Percentiles rank a stretch among this genome's conserved stretches.
phyloP scores from a whole-genome alignment of 2,797 vertebrate genomes.

The Gadopsis bispinosus region DNA sequence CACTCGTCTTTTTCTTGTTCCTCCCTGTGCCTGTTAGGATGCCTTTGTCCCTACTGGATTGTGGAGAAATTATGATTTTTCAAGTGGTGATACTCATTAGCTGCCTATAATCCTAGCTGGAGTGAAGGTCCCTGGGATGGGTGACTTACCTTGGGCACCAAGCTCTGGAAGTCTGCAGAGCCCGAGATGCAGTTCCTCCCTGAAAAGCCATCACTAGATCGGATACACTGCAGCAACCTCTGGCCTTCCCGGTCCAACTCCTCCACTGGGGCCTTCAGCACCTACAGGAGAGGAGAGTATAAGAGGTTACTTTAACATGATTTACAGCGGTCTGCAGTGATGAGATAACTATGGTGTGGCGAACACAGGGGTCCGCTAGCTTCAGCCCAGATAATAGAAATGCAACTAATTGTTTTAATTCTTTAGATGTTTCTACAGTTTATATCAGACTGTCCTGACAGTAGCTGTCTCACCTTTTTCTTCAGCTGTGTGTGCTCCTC shows the following conservation, averaged over 20 bases:
- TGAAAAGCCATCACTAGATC: constrained; percentile 95
- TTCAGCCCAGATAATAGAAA: neutral
- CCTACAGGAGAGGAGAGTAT: constrained; percentile 59
- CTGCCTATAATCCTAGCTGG: neutral
- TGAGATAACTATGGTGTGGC: neutral
- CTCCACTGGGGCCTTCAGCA: constrained; percentile 89
- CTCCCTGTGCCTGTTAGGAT: neutral
- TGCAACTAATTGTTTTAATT: neutral
- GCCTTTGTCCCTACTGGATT: neutral
- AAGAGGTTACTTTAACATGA: neutral
- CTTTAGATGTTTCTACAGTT: neutral
- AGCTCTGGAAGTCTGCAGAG: constrained; percentile 97
- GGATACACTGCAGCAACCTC: constrained; percentile 94
- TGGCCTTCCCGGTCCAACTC: constrained; percentile 97
- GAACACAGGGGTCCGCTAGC: neutral
- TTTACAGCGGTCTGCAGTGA: neutral
- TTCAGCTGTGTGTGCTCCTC: constrained; percentile 97
- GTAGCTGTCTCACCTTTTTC: constrained; percentile 86
- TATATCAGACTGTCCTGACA: neutral
- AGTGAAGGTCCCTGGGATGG: neutral
- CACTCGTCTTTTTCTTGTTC: neutral
- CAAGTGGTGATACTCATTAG: neutral
- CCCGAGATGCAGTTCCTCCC: constrained; percentile 97
- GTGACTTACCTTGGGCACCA: constrained; percentile 90
- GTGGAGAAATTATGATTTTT: neutral